Evolutionary conservation across 2,113 vertebrate species (phyloP).

Genomic region (Cygnus buccinator): DNA sequence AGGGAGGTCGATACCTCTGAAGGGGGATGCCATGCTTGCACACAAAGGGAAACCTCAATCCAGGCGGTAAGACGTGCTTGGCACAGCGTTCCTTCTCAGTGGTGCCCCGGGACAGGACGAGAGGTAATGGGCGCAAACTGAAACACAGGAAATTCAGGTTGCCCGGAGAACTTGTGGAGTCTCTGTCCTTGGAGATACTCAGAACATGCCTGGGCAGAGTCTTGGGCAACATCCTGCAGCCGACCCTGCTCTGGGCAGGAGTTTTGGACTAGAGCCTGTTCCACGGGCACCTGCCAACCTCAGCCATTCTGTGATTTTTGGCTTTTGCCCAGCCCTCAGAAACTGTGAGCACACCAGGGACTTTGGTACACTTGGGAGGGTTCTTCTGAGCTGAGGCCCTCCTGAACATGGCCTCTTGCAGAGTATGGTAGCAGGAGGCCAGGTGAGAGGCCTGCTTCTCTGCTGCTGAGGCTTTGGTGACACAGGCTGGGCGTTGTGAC

Average conservation of each 20-base stretch:
- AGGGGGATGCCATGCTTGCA: neutral
- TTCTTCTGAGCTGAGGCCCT: neutral
- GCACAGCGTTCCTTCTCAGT: neutral
- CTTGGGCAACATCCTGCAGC: neutral
- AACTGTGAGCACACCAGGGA: neutral
- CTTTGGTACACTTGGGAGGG: neutral
- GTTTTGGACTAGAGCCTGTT: neutral
- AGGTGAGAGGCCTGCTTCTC: neutral
- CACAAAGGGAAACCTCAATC: neutral
- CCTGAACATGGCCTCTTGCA: neutral
- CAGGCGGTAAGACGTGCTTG: neutral
- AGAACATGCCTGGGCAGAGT: neutral
- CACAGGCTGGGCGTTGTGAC: neutral
- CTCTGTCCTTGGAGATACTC: neutral
- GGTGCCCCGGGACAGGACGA: conserved; percentile 11
- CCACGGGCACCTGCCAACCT: neutral
- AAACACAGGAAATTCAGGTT: neutral
- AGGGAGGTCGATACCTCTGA: neutral
- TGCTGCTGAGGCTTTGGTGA: neutral
- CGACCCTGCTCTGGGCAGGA: neutral
- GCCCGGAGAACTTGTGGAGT: neutral
- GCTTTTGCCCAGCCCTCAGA: neutral
- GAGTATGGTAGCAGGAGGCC: neutral
- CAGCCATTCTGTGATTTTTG: neutral
- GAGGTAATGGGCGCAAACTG: neutral